Conservation (phyloP, 2,888 invertebrate genomes). For the Tinea trinotella region DNA sequence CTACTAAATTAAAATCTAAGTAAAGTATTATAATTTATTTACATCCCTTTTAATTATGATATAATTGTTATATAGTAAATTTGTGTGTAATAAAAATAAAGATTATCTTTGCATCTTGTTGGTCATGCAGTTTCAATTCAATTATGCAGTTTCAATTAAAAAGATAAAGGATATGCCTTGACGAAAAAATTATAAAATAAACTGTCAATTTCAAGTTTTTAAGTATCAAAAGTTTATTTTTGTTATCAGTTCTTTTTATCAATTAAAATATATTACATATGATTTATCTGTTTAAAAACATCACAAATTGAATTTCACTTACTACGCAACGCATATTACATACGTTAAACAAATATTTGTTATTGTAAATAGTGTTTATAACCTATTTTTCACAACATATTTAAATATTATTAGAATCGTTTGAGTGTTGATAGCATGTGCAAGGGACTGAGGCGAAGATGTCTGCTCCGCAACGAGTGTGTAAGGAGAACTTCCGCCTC, state of each 20-base stretch:
- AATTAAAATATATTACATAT: background rate
- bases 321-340: too few relatives aligned
- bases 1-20: background rate
- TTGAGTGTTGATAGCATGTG: constrained; percentile 39
- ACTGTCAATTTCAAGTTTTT: background rate
- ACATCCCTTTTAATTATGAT: too few relatives aligned
- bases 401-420: background rate
- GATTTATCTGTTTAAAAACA: background rate
- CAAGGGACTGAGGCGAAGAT: constrained; percentile 32
- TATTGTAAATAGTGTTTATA: background rate
- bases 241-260: background rate
- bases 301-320: too few relatives aligned
- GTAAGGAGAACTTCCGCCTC: constrained; percentile 76
- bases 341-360: too few relatives aligned
- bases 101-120: too few relatives aligned
- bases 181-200: background rate
- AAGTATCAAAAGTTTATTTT: background rate
- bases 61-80: too few relatives aligned
- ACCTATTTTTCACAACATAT: background rate
- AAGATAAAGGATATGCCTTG: too few relatives aligned
- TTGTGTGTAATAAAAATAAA: too few relatives aligned
- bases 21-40: too few relatives aligned
- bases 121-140: too few relatives aligned
- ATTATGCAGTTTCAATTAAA: too few relatives aligned
- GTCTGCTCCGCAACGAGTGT: constrained; percentile 57